These are phyloP conservation scores for Meteorus sp. DNA, from an alignment of 1,140 invertebrate species.

Conservation along the genomic window DNA sequence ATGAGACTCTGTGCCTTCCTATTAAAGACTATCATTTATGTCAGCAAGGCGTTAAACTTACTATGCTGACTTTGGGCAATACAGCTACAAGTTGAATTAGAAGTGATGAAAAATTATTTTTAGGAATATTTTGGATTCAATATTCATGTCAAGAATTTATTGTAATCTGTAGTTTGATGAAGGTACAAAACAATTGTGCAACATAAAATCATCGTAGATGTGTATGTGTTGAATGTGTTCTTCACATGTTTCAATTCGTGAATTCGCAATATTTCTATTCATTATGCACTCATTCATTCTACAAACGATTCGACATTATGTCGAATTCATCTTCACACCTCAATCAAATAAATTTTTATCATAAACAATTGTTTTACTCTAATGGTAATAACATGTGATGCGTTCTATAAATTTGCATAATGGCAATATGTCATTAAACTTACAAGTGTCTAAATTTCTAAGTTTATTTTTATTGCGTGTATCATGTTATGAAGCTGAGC, in stretches of 20 bases:
- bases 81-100: constrained; percentile 31
- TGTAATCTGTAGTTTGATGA: constrained; percentile 44
- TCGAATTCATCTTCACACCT: not conserved
- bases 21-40: constrained; percentile 81
- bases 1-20: constrained; percentile 72
- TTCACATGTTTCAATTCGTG: not conserved
- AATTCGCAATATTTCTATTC: not conserved
- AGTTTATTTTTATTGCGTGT: constrained; percentile 11
- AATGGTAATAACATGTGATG: not conserved
- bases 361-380: not conserved
- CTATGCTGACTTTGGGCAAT: constrained; percentile 72
- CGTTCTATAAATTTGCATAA: too few species aligned
- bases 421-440: constrained; percentile 1
- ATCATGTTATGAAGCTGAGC: too few species aligned
- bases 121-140: too few species aligned
- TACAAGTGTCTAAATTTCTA: constrained; percentile 27
- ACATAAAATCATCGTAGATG: constrained; percentile 32
- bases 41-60: constrained; percentile 77
- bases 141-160: constrained; percentile 49
- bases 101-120: too few species aligned
- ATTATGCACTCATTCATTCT: not conserved
- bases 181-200: constrained; percentile 53
- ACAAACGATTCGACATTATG: not conserved
- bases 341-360: not conserved
- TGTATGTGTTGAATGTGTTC: not conserved